A percentile compares a stretch with the other conserved stretches of the same genome.
Conservation (phyloP, 1,140 invertebrate genomes). For the Drosophila gunungcola region DNA sequence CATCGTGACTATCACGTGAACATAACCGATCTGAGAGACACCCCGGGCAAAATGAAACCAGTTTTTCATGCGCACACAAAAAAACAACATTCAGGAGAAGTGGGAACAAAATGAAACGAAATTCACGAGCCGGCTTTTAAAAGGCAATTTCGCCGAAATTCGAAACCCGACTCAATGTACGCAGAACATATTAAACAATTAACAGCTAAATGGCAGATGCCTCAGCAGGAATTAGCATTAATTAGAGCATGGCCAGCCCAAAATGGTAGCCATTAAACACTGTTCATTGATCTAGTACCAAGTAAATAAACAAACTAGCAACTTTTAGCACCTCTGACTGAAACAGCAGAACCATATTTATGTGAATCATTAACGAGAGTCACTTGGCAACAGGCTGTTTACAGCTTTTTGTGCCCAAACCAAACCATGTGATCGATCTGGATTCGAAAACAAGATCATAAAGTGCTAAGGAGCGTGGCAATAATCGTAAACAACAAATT, state of each 20-base stretch:
- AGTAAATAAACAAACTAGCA: conserved; percentile 41
- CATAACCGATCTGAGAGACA: conserved; percentile 20
- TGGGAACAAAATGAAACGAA: conserved; percentile 32
- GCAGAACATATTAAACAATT: conserved; percentile 44
- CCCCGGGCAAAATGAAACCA: conserved; percentile 35
- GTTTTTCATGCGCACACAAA: conserved; percentile 24
- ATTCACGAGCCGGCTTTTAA: conserved; percentile 19
- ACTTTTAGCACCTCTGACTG: conserved; percentile 49
- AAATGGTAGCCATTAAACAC: conserved; percentile 31
- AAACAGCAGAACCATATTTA: conserved; percentile 62
- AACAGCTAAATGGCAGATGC: conserved; percentile 46
- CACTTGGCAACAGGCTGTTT: conserved; percentile 59
- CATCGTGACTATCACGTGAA: conserved; percentile 77
- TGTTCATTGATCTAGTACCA: conserved; percentile 12
- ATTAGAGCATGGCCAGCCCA: conserved; percentile 53
- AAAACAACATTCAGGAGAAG: conserved; percentile 9
- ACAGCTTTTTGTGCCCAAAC: conserved; percentile 6
- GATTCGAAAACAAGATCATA: conserved; percentile 73
- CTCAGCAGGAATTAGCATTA: conserved; percentile 67
- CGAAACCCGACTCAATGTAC: conserved; percentile 25
- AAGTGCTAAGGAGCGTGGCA: conserved; percentile 43
- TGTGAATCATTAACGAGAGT: conserved; percentile 62
- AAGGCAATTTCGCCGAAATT: conserved; percentile 39
- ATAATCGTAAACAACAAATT: conserved; percentile 59
- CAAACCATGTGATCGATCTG: conserved; percentile 40